Conservation (phyloP, 2,888 invertebrate genomes). For the Hyalella azteca region DNA sequence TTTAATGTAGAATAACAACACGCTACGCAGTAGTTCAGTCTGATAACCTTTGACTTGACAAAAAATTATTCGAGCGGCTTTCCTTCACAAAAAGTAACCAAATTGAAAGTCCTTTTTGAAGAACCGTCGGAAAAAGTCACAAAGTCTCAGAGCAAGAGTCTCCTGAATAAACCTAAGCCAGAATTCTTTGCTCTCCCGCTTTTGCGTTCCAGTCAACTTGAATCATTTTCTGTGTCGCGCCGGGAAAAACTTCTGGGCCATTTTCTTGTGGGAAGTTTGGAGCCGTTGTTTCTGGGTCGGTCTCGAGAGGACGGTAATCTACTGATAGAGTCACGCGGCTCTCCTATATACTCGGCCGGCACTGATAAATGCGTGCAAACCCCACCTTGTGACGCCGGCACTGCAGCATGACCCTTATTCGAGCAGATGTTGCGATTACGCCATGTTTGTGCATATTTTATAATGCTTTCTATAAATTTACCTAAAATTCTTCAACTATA, state of each 20-base stretch:
- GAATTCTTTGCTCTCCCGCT: conserved; percentile 31
- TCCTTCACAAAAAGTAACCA: not conserved
- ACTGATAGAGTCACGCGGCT: conserved; percentile 35
- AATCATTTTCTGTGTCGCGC: conserved; percentile 36
- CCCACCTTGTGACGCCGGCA: conserved; percentile 3
- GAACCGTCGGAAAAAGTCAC: not conserved
- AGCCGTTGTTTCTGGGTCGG: conserved; percentile 26
- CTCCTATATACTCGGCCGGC: not conserved
- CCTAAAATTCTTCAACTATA: no score
- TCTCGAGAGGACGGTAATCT: conserved; percentile 32
- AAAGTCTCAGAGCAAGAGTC: conserved; percentile 19
- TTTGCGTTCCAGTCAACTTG: conserved; percentile 28
- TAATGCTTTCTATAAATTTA: no score
- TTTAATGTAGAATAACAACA: no score
- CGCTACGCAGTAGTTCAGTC: no score
- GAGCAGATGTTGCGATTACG: not conserved
- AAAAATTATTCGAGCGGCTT: not conserved
- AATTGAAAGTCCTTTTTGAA: conserved; percentile 18
- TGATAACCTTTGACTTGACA: not conserved
- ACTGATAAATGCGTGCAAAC: conserved; percentile 23
- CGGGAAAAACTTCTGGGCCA: conserved; percentile 6
- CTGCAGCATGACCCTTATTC: not conserved
- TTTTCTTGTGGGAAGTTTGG: conserved; percentile 34
- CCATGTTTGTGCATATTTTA: no score
- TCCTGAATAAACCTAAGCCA: conserved; percentile 31